phyloP scores from a whole-genome alignment of 1,140 invertebrate genomes.

The Temnothorax curvispinosus region DNA sequence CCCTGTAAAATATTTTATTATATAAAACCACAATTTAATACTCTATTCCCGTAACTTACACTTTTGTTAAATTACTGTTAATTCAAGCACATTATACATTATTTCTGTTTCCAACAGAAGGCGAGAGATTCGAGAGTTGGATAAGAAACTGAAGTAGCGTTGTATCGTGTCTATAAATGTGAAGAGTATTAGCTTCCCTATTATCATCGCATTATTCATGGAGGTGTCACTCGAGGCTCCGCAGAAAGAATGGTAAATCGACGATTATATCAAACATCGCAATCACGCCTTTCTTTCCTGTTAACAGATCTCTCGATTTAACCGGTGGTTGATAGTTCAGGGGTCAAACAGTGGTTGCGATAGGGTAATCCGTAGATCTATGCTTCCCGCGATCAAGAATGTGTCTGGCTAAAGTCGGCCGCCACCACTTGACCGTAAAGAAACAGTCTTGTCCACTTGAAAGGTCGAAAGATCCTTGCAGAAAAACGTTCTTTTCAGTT shows the following conservation, averaged over 20 bases:
- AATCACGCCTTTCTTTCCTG: constrained; percentile 33
- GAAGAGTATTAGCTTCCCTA: constrained; percentile 45
- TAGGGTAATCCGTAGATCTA: constrained; percentile 38
- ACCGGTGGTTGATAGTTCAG: constrained; percentile 41
- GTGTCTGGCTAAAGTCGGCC: neutral
- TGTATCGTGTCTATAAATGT: constrained; percentile 32
- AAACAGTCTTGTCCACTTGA: neutral
- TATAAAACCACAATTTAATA: neutral
- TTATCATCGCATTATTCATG: constrained; percentile 31
- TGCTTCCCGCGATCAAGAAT: neutral
- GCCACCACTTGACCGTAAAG: neutral
- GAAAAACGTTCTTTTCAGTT: constrained; percentile 12
- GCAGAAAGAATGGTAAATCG: constrained; percentile 1
- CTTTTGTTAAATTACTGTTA: neutral
- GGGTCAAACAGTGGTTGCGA: constrained; percentile 48
- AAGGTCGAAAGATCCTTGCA: neutral
- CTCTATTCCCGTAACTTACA: neutral
- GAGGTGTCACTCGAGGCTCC: neutral
- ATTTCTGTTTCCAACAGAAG: neutral
- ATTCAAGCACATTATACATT: neutral
- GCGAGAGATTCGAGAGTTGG: neutral
- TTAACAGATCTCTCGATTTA: constrained; percentile 46
- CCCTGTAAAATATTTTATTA: constrained; percentile 86
- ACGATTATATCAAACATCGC: constrained; percentile 29
- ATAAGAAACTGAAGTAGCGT: constrained; percentile 16